Percentiles rank a stretch among this genome's conserved stretches.
phyloP scores from a whole-genome alignment of 1,140 invertebrate species.

The Platorchestia sp. region DNA sequence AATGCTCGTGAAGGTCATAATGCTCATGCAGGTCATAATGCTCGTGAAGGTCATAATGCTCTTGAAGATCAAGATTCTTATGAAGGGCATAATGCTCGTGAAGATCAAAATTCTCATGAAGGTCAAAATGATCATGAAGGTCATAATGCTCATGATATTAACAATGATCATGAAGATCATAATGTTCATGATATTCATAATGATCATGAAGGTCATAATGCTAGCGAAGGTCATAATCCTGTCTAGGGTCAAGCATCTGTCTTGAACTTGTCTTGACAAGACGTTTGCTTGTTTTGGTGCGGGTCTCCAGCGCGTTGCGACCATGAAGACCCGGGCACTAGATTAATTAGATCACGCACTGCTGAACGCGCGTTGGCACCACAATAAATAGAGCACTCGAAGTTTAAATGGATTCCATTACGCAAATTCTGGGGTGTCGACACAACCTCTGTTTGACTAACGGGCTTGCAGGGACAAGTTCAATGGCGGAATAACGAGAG shows the following conservation, averaged over 20 bases:
- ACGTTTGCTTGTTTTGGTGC: neutral
- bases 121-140: too few relatives aligned
- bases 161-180: too few relatives aligned
- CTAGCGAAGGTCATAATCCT: neutral
- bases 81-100: neutral
- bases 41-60: too few relatives aligned
- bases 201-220: neutral
- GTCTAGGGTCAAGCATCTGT: neutral
- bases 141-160: too few relatives aligned
- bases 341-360: neutral
- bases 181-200: too few relatives aligned
- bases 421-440: neutral
- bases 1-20: neutral
- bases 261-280: too few relatives aligned
- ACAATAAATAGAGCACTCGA: neutral
- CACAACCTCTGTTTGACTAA: neutral
- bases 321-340: neutral
- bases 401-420: neutral
- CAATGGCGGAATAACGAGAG: neutral
- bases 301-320: neutral
- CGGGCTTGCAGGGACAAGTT: neutral
- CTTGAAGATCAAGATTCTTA: neutral
- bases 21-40: neutral
- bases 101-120: too few relatives aligned
- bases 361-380: neutral